Evolutionary conservation across 2,888 invertebrate genomes (phyloP), one percentile per base, ranked within the genome.

Genomic region (Cremastobaeus sp.): DNA sequence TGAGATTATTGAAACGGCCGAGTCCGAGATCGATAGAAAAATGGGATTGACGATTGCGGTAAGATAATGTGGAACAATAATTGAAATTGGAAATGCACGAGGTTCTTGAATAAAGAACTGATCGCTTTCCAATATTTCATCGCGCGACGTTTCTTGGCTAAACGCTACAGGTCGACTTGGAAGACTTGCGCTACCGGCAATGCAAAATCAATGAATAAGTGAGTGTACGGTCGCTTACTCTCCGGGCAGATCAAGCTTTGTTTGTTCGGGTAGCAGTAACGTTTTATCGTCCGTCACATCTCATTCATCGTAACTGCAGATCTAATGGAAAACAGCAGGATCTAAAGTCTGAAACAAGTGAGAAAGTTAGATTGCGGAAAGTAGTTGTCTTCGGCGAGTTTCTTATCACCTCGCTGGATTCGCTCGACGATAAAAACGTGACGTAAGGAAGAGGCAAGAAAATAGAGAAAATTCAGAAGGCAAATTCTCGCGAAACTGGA

Each of bases 341-440:
- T 55, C 54, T 41, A 54, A 73, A 57, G 41, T 41, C 39, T 30
- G 8, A 47, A 64, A 60, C 71, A 66, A 75, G 78, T 76, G 84
- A 69, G 81, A 85, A 86, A 86, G 85, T 86, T 86, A 83, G 83
- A 86, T 85, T 84, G 81, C 79, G 79, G 79, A 83, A 86, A 85
- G 68, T 86, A 85, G 85, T 85, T 85, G 82, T 74, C 75, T 74
- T 73, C 72, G 52, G 55, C 43, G 45, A 52, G 52, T 57, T 82
- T 84, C 82, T 86, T 84, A 83, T 84, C 80, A 76, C 76, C 54
- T 78, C 73, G 52, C 70, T 68, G 45, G 34, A 28, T 52, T 41
- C 30, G 11, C 37, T 9, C 9, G 12, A 12, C 35, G 18, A 45
- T 39, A 68, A 76, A 59, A 62, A 66, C 30, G 52, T 64, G 30